Evolutionary conservation across 2,113 vertebrate genomes (phyloP), one percentile per base, ranked within the genome.

Genomic region (Lepisosteus oculatus): DNA sequence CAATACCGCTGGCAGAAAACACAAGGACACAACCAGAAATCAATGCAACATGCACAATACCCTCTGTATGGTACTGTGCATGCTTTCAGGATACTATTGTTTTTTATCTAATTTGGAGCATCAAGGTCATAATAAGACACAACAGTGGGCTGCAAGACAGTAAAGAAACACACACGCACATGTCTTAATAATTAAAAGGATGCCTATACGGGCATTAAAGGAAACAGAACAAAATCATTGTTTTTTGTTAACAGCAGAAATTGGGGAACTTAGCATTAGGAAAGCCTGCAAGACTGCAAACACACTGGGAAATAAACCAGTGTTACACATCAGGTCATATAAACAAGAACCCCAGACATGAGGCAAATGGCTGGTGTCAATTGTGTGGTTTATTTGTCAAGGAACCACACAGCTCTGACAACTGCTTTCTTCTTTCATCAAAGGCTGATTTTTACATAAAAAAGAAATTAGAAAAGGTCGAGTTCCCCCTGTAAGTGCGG

Each of bases 341-440:
- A 14, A 68, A 51, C 29, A 17, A 61, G 72, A 69, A 59, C 15
- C 63, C 6, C 51, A 17, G 57, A 68, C 56, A 63, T 3, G 75
- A 72, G 72, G 56, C 61, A 73, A 68, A 67, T 57, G 42, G 67
- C 73, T 77, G 74, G 72, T 78, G 73, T 47, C 43, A 72, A 70
- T 61, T 56, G 64, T 61, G 71, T 44, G 74, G 77, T 72, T 81
- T 72, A 29, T 76, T 77, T 72, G 73, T 77, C 65, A 57, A 61
- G 29, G 67, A 69, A 78, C 17, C 51, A 64, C 69, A 71, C 63
- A 15, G n/a, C 61, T 71, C 61, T 70, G 67, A 43, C 72, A 71
- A 62, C 69, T 55, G 79, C 77, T 69, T 54, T 67, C 75, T 75
- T 73, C 77, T 70, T 69, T 83, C 77, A 80, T 80, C 78, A 78